A percentile compares a stretch with the other conserved stretches of the same genome.
Conservation (phyloP, 2,888 invertebrate genomes). For the Ectemnius lituratus region DNA sequence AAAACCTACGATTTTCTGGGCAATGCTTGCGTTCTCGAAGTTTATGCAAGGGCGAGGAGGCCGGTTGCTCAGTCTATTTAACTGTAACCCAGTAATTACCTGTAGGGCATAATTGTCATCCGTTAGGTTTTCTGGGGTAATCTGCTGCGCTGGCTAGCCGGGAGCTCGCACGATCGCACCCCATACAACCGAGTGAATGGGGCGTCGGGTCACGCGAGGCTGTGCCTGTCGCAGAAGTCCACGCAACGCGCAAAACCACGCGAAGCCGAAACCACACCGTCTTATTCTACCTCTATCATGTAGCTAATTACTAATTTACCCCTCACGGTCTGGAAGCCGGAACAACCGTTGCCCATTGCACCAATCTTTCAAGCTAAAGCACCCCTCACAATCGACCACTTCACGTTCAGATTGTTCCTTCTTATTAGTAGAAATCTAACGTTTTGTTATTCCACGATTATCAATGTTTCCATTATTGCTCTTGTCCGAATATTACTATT, state of each 20-base stretch:
- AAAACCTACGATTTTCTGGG: conserved; percentile 70
- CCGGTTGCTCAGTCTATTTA: conserved; percentile 71
- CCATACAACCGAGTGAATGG: conserved; percentile 47
- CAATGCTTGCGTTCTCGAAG: conserved; percentile 66
- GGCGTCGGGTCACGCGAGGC: conserved; percentile 76
- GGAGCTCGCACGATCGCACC: conserved; percentile 42
- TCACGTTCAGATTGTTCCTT: too few relatives aligned
- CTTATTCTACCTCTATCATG: conserved; percentile 74
- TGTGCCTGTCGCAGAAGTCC: conserved; percentile 77
- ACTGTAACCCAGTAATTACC: conserved; percentile 75
- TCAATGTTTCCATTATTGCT: too few relatives aligned
- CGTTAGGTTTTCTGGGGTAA: conserved; percentile 69
- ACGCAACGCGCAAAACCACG: conserved; percentile 75
- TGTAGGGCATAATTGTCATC: conserved; percentile 77
- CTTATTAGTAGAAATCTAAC: too few relatives aligned
- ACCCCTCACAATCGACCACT: too few relatives aligned
- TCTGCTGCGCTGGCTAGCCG: conserved; percentile 21
- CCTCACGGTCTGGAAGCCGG: conserved; percentile 32
- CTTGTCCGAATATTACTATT: too few relatives aligned
- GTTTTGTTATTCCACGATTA: too few relatives aligned
- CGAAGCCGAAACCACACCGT: conserved; percentile 75
- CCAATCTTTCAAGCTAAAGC: too few relatives aligned
- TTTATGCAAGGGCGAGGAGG: conserved; percentile 47
- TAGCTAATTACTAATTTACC: conserved; percentile 77
- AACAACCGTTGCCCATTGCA: too few relatives aligned